Evolutionary conservation across 2,797 vertebrate species (phyloP).

Genomic region (Nyctalus aviator): DNA sequence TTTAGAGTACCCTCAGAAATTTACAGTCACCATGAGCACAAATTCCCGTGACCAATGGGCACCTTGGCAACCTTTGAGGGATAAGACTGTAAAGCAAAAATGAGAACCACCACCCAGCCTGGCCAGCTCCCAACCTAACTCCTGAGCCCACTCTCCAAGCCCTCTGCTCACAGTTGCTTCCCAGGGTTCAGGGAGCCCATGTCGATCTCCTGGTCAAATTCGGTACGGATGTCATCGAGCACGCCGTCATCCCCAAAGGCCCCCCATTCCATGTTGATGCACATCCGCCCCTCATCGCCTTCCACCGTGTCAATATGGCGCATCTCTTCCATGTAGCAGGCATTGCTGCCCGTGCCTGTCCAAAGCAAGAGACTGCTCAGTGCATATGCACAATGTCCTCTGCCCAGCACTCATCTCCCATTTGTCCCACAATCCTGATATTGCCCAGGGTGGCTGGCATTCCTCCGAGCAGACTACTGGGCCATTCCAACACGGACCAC

Average conservation of each 20-base stretch:
- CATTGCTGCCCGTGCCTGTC: conserved; percentile 95
- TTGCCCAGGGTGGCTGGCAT: background rate
- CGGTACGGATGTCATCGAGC: conserved; percentile 93
- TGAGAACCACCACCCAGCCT: background rate
- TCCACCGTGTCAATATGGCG: conserved; percentile 95
- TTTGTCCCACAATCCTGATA: background rate
- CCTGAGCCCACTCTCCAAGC: background rate
- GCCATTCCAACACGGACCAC: too few relatives aligned
- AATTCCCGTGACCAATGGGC: background rate
- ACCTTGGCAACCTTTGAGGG: background rate
- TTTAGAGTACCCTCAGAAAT: background rate
- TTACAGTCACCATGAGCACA: background rate
- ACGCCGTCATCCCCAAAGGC: conserved; percentile 95
- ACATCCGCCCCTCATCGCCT: conserved; percentile 97
- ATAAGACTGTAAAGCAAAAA: background rate
- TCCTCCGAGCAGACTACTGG: background rate
- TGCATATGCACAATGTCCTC: fast-evolving
- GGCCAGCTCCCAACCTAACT: background rate
- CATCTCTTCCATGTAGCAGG: conserved; percentile 99
- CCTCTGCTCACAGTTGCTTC: conserved; percentile 94
- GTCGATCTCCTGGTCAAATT: conserved; percentile 95
- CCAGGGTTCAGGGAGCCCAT: conserved; percentile 96
- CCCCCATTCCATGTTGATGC: conserved; percentile 98
- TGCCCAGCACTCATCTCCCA: background rate
- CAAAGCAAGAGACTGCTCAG: background rate